Evolutionary conservation across 1,140 invertebrate species (phyloP).

Genomic region (Eupristina koningsbergeri): DNA sequence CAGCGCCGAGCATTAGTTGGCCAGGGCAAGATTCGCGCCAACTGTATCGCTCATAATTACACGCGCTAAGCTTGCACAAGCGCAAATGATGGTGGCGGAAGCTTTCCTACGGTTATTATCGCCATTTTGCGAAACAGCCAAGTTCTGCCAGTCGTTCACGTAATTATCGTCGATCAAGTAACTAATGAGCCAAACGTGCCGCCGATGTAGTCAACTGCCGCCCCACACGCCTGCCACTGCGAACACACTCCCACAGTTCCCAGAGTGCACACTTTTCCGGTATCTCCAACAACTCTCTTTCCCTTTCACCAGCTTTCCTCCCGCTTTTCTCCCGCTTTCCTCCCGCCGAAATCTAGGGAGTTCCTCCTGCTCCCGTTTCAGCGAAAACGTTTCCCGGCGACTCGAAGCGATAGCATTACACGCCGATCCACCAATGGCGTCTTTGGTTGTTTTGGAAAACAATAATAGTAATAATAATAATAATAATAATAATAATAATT

Average conservation of each 20-base stretch:
- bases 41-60: conserved; percentile 37
- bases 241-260: not conserved
- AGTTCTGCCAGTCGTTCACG: conserved; percentile 56
- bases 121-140: conserved; percentile 54
- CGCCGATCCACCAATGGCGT: too few species aligned
- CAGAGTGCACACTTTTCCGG: not conserved
- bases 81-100: not conserved
- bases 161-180: conserved; percentile 60
- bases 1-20: not conserved
- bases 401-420: too few species aligned
- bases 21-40: not conserved
- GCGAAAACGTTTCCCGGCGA: too few species aligned
- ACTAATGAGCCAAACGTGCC: conserved; percentile 54
- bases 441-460: too few species aligned
- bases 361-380: too few species aligned
- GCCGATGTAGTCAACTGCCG: too few species aligned
- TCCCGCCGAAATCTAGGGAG: not conserved
- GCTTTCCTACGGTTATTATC: conserved; percentile 31
- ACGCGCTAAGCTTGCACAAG: not conserved
- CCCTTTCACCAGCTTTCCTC: not conserved
- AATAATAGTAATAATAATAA: too few species aligned
- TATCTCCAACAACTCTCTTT: not conserved
- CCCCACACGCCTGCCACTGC: too few species aligned
- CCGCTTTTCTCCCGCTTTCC: not conserved
- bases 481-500: too few species aligned